Conservation (phyloP, 2,888 invertebrate genomes). For the Agrotis exclamationis region DNA sequence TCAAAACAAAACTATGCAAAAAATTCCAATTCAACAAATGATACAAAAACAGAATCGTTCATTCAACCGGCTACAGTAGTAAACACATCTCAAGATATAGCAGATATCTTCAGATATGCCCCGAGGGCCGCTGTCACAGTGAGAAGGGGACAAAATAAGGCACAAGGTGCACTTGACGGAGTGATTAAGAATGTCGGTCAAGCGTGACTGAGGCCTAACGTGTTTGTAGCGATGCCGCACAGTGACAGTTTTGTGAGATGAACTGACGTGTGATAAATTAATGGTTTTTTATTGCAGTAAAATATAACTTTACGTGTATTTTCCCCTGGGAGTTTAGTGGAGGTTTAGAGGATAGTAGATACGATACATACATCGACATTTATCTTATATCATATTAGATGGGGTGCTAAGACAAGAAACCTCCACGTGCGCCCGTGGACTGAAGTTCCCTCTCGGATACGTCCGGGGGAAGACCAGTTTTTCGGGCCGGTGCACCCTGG, state of each 20-base stretch:
- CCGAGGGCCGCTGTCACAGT: conserved; percentile 50
- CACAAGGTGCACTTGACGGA: conserved; percentile 56
- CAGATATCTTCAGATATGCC: conserved; percentile 43
- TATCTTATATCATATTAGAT: too few species aligned
- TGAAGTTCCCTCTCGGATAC: too few species aligned
- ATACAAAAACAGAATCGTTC: conserved; percentile 33
- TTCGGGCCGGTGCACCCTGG: too few species aligned
- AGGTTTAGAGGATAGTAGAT: background rate
- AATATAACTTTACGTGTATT: too few species aligned
- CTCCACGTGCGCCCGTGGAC: too few species aligned
- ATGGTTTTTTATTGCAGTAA: background rate
- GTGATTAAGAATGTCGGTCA: conserved; percentile 56
- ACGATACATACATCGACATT: background rate
- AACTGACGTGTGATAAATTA: background rate
- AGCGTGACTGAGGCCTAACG: conserved; percentile 25
- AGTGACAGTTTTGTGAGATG: background rate
- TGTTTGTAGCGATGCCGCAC: conserved; percentile 10
- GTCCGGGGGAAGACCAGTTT: too few species aligned
- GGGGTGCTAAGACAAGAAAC: too few species aligned
- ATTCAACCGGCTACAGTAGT: conserved; percentile 18
- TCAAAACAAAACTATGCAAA: conserved; percentile 1
- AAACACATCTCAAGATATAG: conserved; percentile 42
- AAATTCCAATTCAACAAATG: conserved; percentile 5
- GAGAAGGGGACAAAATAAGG: conserved; percentile 54
- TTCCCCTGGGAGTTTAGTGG: background rate